Percentiles rank a stretch among this genome's conserved stretches.
These are phyloP conservation scores for Tenodera sinensis DNA, from an alignment of 2,888 invertebrate species.

Conservation along the genomic window DNA sequence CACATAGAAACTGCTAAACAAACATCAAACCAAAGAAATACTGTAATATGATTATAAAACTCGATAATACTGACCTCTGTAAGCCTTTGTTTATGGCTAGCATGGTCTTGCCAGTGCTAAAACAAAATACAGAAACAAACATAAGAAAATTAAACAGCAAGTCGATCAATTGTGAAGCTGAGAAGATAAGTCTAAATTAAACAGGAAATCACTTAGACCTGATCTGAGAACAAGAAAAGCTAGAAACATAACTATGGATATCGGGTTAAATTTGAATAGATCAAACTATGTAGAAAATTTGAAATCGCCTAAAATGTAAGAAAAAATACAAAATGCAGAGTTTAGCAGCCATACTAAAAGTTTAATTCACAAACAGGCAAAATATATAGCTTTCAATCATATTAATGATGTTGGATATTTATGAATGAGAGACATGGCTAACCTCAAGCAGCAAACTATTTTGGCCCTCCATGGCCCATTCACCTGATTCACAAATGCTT, in stretches of 20 bases:
- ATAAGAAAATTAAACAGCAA: conserved; percentile 38
- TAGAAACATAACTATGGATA: conserved; percentile 31
- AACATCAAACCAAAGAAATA: conserved; percentile 35
- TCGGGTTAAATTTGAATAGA: conserved; percentile 29
- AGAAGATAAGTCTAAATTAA: conserved; percentile 33
- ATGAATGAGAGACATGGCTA: not conserved
- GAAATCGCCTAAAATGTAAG: conserved; percentile 29
- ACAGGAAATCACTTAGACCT: conserved; percentile 31
- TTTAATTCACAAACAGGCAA: conserved; percentile 21
- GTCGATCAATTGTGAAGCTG: conserved; percentile 34
- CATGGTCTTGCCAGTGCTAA: conserved; percentile 77
- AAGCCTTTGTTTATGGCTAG: conserved; percentile 83
- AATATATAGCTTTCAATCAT: not conserved
- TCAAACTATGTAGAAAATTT: conserved; percentile 30
- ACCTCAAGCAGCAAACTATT: conserved; percentile 10
- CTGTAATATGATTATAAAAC: conserved; percentile 32
- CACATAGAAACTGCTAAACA: conserved; percentile 36
- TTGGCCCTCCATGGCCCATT: not conserved
- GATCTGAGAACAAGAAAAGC: conserved; percentile 32
- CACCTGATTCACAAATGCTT: not conserved
- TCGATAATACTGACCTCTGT: conserved; percentile 63
- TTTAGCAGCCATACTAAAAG: conserved; percentile 30
- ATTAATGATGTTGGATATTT: not conserved
- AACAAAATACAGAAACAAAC: conserved; percentile 56
- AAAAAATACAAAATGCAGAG: conserved; percentile 32